phyloP scores from a whole-genome alignment of 1,140 invertebrate species.

The Hylyphantes graminicola region DNA sequence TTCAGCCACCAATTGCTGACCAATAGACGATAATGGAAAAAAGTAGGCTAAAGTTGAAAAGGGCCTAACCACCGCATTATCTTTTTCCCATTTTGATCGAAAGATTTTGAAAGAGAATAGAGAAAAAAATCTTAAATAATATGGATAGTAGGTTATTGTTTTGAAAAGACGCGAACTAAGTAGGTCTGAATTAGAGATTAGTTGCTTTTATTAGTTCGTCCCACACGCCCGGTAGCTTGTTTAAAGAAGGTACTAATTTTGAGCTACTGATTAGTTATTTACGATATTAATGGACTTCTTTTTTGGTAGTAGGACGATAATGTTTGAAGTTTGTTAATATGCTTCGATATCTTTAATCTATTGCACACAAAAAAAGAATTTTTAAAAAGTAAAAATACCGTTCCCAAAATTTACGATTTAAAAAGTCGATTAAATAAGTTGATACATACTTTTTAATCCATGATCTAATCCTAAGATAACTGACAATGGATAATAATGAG shows the following conservation, averaged over 20 bases:
- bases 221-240: conserved; percentile 35
- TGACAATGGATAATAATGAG: no score
- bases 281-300: no score
- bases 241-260: neutral
- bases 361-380: no score
- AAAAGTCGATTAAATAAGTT: no score
- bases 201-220: conserved; percentile 56
- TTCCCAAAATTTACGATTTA: no score
- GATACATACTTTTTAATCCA: no score
- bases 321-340: no score
- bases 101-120: conserved; percentile 44
- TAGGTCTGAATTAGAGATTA: conserved; percentile 40
- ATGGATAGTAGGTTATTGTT: conserved; percentile 43
- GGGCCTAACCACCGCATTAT: conserved; percentile 24
- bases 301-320: no score
- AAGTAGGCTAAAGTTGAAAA: conserved; percentile 51
- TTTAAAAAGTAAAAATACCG: no score
- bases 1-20: conserved; percentile 39
- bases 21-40: conserved; percentile 13
- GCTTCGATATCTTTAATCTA: no score
- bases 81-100: conserved; percentile 42
- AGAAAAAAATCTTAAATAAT: conserved; percentile 27
- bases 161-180: conserved; percentile 35
- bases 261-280: neutral
- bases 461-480: no score